Percentiles rank a stretch among this genome's conserved stretches.
These are phyloP conservation scores for Parnassius orleans DNA, from an alignment of 2,888 invertebrate species.

Conservation along the genomic window DNA sequence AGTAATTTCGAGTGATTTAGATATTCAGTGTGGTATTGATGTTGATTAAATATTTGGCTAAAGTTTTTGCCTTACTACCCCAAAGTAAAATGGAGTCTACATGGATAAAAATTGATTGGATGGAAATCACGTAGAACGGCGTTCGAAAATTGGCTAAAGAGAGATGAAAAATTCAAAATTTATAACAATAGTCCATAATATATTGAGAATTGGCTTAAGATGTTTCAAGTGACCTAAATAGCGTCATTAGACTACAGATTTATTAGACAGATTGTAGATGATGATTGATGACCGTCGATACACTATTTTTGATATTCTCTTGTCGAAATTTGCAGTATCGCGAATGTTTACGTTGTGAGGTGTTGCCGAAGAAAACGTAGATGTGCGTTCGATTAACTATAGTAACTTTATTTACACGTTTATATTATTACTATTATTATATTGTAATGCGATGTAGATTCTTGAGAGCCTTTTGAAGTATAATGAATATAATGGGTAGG, in stretches of 20 bases:
- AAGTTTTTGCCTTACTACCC: neutral
- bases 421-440: slow-evolving; percentile 63
- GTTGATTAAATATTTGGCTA: neutral
- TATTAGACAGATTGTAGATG: slow-evolving; percentile 73
- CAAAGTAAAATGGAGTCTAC: neutral
- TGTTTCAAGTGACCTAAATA: slow-evolving; percentile 69
- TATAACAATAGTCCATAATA: slow-evolving; percentile 61
- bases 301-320: slow-evolving; percentile 81
- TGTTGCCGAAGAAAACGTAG: slow-evolving; percentile 59
- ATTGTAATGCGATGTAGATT: slow-evolving; percentile 72
- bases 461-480: slow-evolving; percentile 67
- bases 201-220: slow-evolving; percentile 59
- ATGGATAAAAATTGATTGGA: slow-evolving; percentile 14
- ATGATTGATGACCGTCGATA: slow-evolving; percentile 68
- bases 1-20: neutral
- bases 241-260: slow-evolving; percentile 68
- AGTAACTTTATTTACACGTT: slow-evolving; percentile 79
- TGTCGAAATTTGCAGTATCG: slow-evolving; percentile 78
- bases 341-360: slow-evolving; percentile 58
- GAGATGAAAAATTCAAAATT: slow-evolving; percentile 50
- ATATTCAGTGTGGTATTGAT: neutral
- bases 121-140: neutral
- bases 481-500: slow-evolving; percentile 47
- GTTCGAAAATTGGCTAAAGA: slow-evolving; percentile 21
- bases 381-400: slow-evolving; percentile 67